A percentile compares a stretch with the other conserved stretches of the same genome.
Conservation (phyloP, 1,140 invertebrate genomes). For the Monochamus saltuarius region DNA sequence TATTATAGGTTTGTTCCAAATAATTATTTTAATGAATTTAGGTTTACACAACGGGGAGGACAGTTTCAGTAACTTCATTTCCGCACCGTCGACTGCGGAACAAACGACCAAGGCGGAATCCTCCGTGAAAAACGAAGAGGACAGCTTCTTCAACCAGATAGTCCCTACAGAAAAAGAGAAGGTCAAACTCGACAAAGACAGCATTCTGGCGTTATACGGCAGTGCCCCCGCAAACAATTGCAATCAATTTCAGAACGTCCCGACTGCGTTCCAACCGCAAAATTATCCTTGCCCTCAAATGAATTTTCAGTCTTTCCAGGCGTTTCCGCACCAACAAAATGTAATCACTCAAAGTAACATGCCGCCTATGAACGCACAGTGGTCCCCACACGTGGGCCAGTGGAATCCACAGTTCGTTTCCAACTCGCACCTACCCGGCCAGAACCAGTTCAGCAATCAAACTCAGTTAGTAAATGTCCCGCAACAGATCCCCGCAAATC, state of each 20-base stretch:
- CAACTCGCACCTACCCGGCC: slow-evolving; percentile 25
- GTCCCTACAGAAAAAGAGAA: slow-evolving; percentile 71
- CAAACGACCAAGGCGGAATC: slow-evolving; percentile 44
- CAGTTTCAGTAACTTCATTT: slow-evolving; percentile 76
- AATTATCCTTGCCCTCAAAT: slow-evolving; percentile 13
- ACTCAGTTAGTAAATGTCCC: slow-evolving; percentile 2
- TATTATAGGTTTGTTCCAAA: no score
- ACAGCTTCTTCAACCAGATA: slow-evolving; percentile 89
- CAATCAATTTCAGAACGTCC: slow-evolving; percentile 32
- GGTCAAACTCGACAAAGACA: slow-evolving; percentile 87
- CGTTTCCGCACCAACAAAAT: slow-evolving; percentile 25
- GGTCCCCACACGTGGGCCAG: slow-evolving; percentile 10
- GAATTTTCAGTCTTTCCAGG: slow-evolving; percentile 19
- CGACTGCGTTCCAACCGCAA: neutral
- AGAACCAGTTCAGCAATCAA: slow-evolving; percentile 19
- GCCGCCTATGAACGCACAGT: slow-evolving; percentile 13
- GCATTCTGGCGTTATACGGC: slow-evolving; percentile 88
- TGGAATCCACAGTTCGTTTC: slow-evolving; percentile 2
- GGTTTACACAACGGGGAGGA: slow-evolving; percentile 66
- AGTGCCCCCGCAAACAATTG: slow-evolving; percentile 56
- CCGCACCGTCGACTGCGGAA: slow-evolving; percentile 58
- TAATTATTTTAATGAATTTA: slow-evolving; percentile 38
- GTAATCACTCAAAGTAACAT: slow-evolving; percentile 27
- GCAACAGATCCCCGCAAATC: slow-evolving; percentile 14
- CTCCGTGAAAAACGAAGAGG: slow-evolving; percentile 74